Conservation (phyloP, 1,140 invertebrate species). For the Lerema accius region DNA sequence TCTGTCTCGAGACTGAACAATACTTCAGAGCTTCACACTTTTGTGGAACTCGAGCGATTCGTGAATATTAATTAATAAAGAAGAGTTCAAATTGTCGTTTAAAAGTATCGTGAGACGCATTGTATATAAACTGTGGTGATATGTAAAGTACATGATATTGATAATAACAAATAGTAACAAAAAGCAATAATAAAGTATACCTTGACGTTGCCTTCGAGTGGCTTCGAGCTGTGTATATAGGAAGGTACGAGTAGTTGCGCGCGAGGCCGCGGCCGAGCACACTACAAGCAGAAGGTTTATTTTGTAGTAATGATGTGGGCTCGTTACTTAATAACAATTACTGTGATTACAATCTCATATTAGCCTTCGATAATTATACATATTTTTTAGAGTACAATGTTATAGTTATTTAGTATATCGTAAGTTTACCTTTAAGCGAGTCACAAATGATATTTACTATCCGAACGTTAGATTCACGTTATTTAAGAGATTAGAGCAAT, state of each 20-base stretch:
- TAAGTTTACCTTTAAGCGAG: constrained; percentile 77
- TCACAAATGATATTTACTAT: constrained; percentile 81
- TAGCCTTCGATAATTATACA: constrained; percentile 82
- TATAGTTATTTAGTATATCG: constrained; percentile 81
- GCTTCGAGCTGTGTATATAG: constrained; percentile 60
- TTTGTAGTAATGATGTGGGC: constrained; percentile 77
- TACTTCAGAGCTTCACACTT: constrained; percentile 52
- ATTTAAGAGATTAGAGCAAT: constrained; percentile 75
- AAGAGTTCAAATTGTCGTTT: constrained; percentile 62
- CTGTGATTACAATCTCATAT: constrained; percentile 82
- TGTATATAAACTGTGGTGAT: constrained; percentile 79
- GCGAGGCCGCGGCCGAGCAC: constrained; percentile 44
- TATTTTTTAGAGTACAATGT: constrained; percentile 83
- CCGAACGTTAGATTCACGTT: constrained; percentile 74
- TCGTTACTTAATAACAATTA: constrained; percentile 80
- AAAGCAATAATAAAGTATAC: constrained; percentile 83
- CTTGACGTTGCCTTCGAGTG: constrained; percentile 78
- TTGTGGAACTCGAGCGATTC: constrained; percentile 48
- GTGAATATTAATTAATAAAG: constrained; percentile 38
- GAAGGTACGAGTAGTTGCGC: constrained; percentile 46
- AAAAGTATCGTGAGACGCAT: constrained; percentile 55
- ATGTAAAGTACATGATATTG: constrained; percentile 78
- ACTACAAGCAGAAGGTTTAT: constrained; percentile 62
- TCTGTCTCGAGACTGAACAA: constrained; percentile 72
- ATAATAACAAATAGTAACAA: constrained; percentile 73